Conservation (phyloP, 2,113 vertebrate species). For the Podarcis muralis region DNA sequence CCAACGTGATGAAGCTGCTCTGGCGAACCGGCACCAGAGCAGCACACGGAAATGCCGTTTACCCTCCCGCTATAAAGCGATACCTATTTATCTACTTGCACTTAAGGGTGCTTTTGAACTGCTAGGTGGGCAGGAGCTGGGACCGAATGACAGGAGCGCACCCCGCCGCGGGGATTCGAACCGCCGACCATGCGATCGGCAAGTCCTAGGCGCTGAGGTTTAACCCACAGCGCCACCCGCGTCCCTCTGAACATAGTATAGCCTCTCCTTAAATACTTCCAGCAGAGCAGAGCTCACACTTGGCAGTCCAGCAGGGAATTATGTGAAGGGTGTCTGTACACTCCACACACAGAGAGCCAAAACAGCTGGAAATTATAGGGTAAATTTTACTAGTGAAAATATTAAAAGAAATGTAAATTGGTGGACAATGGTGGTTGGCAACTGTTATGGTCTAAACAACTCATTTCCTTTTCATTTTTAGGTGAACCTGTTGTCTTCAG, state of each 20-base stretch:
- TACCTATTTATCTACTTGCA: too few relatives aligned
- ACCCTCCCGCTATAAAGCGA: too few relatives aligned
- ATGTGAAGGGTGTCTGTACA: not conserved
- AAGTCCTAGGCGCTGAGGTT: too few relatives aligned
- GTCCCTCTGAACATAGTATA: not conserved
- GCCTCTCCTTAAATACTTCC: not conserved
- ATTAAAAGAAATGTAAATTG: not conserved
- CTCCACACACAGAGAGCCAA: not conserved
- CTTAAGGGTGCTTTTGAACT: too few relatives aligned
- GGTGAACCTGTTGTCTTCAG: not conserved
- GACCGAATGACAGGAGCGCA: too few relatives aligned
- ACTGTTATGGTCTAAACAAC: fast-evolving
- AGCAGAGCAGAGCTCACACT: not conserved
- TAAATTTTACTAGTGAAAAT: not conserved
- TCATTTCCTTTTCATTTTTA: slow-evolving; percentile 26
- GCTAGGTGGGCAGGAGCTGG: too few relatives aligned
- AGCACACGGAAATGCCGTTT: too few relatives aligned
- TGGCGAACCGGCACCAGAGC: too few relatives aligned
- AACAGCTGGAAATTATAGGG: not conserved
- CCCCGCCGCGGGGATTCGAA: too few relatives aligned
- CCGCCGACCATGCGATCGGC: too few relatives aligned
- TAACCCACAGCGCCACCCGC: too few relatives aligned
- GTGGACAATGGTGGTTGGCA: not conserved
- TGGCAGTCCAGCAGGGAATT: not conserved
- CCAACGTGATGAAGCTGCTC: too few relatives aligned